These are phyloP conservation scores for Peromyscus californicus DNA, from an alignment of 2,113 vertebrate genomes.

Conservation along the genomic window DNA sequence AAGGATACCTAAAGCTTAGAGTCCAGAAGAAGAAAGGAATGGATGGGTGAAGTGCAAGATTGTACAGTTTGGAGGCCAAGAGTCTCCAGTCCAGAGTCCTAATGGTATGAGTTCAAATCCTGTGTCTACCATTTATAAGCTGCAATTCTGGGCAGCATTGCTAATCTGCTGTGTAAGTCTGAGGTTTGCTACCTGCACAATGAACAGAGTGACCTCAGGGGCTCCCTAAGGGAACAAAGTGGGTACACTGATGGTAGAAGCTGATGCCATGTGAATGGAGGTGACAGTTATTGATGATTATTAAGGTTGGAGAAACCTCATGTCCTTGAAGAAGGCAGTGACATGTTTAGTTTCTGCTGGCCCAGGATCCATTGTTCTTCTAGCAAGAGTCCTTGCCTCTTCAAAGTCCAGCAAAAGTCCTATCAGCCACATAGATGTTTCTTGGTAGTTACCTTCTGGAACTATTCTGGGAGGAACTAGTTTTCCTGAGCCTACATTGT, in stretches of 20 bases:
- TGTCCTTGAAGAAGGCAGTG: neutral
- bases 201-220: neutral
- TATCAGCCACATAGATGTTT: neutral
- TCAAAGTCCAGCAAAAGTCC: neutral
- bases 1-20: neutral
- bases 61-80: neutral
- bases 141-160: neutral
- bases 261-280: neutral
- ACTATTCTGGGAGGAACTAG: neutral
- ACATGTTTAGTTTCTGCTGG: neutral
- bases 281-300: accelerated
- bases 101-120: neutral
- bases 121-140: neutral
- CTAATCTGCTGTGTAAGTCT: neutral
- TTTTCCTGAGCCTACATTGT: neutral
- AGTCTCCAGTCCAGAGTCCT: neutral
- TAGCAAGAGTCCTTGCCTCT: neutral
- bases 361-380: neutral
- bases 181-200: neutral
- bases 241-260: neutral
- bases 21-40: neutral
- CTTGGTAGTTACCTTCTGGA: neutral
- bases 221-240: neutral
- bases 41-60: neutral
- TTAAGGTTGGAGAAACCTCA: neutral